phyloP scores from a whole-genome alignment of 2,797 vertebrate species.

The Anabacerthia variegaticeps region DNA sequence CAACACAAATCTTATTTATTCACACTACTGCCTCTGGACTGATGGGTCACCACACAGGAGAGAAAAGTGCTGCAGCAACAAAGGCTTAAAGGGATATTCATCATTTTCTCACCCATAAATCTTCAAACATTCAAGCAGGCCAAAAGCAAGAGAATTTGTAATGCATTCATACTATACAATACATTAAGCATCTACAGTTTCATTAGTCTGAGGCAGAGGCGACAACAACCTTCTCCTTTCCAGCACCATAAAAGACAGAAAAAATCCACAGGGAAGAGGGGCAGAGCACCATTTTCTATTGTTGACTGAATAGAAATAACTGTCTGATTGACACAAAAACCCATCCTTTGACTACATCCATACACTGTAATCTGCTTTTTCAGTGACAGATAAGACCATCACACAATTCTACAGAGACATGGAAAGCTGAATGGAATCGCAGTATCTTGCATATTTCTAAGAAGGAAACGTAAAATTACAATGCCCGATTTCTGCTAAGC shows the following conservation, averaged over 20 bases:
- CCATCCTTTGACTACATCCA: not conserved
- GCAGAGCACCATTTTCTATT: not conserved
- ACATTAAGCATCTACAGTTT: not conserved
- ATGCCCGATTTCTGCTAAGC: not conserved
- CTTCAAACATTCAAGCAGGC: not conserved
- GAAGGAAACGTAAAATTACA: not conserved
- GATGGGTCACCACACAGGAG: not conserved
- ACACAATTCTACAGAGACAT: not conserved
- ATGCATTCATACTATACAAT: not conserved
- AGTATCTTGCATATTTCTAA: not conserved
- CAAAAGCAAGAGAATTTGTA: not conserved
- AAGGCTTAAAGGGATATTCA: not conserved
- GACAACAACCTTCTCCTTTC: not conserved
- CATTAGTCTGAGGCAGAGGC: not conserved
- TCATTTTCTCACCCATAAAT: not conserved
- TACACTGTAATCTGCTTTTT: not conserved
- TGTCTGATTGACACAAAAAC: not conserved
- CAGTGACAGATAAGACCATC: not conserved
- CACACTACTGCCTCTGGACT: not conserved
- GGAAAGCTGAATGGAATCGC: not conserved
- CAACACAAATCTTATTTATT: not conserved
- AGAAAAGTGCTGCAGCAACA: not conserved
- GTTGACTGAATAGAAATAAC: slow-evolving; percentile 29
- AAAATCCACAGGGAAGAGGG: not conserved
- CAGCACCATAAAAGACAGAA: not conserved